Base-by-base conservation (phyloP, 2,888 invertebrate species). In the Automeris io region DNA sequence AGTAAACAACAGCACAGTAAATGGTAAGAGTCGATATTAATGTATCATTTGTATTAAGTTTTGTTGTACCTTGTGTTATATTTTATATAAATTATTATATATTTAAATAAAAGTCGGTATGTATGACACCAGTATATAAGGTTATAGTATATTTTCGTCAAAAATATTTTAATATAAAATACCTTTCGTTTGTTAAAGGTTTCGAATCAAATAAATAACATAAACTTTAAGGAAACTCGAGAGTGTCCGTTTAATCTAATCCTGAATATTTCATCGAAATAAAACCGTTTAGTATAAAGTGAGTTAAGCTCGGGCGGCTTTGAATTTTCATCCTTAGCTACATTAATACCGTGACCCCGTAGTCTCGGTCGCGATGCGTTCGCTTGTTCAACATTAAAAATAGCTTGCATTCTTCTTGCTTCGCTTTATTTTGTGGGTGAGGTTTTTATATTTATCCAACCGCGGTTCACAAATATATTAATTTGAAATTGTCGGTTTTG, bases 381-480 rank as follows among this genome's bases (percentile, higher is more conserved):
- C 45, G 62, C 65, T 69, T 66, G 64, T 60, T 70, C 69, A 65
- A 85, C 79, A 82, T 85, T 81, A 83, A 83, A 85, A 82, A 85
- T 85, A 70, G 81, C 81, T 80, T 76, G 77, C 76, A 81, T 85
- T 83, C 80, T 72, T 81, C 68, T 67, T 67, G 61, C 66, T 61
- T 61, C 70, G 74, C 64, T 75, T 71, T 75, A 75, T 75, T 74
- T 72, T 74, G 71, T 53, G 65, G 61, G 57, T 45, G 55, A 53
- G 57, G 57, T n/a, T 70, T 74, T 75, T 71, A 58, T 66, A 34
- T 46, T 35, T 74, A 74, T 73, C 74, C 69, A 66, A 58, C 58
- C 63, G 54, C 53, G 53, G 61, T 61, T 64, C 59, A 53, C 53
- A 57, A 61, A 60, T 62, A 64, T 66, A 67, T 70, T 70, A 71